Percentiles rank a stretch among this genome's conserved stretches.
These are phyloP conservation scores for Drosophila prolongata DNA, from an alignment of 2,888 invertebrate genomes.

Conservation along the genomic window DNA sequence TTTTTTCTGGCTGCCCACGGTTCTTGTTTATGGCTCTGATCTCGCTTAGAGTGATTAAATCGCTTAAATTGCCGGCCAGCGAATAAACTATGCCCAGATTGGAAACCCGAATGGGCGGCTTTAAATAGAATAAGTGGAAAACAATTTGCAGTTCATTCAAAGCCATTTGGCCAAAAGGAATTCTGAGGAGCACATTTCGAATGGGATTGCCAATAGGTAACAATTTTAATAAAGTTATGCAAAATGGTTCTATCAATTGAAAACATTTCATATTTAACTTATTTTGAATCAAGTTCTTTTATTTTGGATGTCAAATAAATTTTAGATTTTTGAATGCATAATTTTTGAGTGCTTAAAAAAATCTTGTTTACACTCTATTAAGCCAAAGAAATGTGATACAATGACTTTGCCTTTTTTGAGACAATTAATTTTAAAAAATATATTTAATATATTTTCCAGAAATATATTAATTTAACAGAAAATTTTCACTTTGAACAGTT, in stretches of 20 bases:
- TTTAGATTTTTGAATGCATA: neutral
- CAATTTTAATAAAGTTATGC: neutral
- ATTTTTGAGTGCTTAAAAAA: too few species aligned
- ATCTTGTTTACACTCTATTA: too few species aligned
- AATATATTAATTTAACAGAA: too few species aligned
- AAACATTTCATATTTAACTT: conserved; percentile 1
- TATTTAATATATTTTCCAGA: too few species aligned
- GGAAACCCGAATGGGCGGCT: conserved; percentile 1
- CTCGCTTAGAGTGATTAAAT: conserved; percentile 45
- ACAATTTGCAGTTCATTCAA: conserved; percentile 15
- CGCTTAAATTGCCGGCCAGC: conserved; percentile 25
- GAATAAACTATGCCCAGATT: conserved; percentile 29
- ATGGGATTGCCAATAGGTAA: neutral
- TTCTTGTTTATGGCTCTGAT: conserved; percentile 31
- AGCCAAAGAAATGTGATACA: too few species aligned
- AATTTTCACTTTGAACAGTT: too few species aligned
- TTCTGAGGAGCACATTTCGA: neutral
- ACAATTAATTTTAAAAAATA: too few species aligned
- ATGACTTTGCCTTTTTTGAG: too few species aligned
- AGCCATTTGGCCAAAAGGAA: neutral
- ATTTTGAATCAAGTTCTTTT: neutral
- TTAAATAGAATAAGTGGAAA: conserved; percentile 33
- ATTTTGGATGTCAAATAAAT: conserved; percentile 2
- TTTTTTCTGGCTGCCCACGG: conserved; percentile 10
- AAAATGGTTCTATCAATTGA: neutral